Percentiles rank a stretch among this genome's conserved stretches.
Conservation (phyloP, 2,888 invertebrate species). For the Crocallis elinguaria region DNA sequence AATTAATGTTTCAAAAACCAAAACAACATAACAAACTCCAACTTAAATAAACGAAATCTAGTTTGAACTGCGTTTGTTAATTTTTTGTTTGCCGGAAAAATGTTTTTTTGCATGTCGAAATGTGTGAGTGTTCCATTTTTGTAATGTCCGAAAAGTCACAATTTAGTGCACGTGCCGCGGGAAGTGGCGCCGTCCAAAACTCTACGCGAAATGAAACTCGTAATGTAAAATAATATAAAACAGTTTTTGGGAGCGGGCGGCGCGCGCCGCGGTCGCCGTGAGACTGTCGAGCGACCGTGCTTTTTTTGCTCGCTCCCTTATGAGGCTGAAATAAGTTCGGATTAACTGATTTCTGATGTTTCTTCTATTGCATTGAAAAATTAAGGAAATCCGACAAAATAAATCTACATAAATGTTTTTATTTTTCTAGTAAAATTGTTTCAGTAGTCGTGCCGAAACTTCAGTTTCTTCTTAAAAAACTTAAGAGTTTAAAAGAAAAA, state of each 20-base stretch:
- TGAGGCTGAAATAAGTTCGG: conserved; percentile 69
- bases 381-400: background rate
- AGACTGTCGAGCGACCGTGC: conserved; percentile 64
- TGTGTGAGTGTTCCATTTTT: conserved; percentile 67
- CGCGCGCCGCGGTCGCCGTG: conserved; percentile 74
- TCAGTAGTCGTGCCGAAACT: too few species aligned
- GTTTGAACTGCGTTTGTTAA: conserved; percentile 79
- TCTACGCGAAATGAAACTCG: conserved; percentile 84
- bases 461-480: too few species aligned
- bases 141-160: conserved; percentile 75
- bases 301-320: conserved; percentile 77
- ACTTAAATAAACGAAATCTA: conserved; percentile 62
- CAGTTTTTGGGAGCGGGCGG: conserved; percentile 73
- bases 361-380: conserved; percentile 7
- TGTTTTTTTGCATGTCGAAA: conserved; percentile 62
- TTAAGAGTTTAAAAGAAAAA: too few species aligned
- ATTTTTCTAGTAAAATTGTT: too few species aligned
- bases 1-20: conserved; percentile 67
- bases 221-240: conserved; percentile 80
- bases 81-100: conserved; percentile 57
- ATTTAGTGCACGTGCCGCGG: conserved; percentile 76
- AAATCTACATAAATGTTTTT: background rate
- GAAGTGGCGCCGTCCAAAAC: conserved; percentile 78
- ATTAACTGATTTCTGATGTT: conserved; percentile 56
- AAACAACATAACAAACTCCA: conserved; percentile 57